A percentile compares a stretch with the other conserved stretches of the same genome.
These are phyloP conservation scores for Gobionotothen gibberifrons DNA, from an alignment of 2,797 vertebrate genomes.

Conservation along the genomic window DNA sequence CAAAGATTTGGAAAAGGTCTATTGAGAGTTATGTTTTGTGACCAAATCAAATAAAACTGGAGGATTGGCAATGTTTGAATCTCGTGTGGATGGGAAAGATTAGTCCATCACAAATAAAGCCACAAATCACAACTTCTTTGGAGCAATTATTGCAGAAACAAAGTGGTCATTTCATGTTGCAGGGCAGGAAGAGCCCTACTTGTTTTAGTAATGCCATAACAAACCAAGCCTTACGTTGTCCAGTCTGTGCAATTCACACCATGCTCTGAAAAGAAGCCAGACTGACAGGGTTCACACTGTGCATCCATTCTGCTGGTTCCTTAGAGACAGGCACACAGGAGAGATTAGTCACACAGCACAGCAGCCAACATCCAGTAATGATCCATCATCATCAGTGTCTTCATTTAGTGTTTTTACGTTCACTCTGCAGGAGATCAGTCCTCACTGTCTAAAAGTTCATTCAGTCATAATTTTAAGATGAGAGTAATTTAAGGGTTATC, in stretches of 20 bases:
- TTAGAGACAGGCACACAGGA: constrained; percentile 9
- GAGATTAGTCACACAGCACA: neutral
- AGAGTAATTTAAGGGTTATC: neutral
- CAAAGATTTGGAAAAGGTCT: neutral
- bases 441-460: neutral
- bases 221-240: constrained; percentile 54
- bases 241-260: constrained; percentile 52
- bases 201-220: neutral
- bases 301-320: constrained; percentile 61
- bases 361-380: neutral
- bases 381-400: neutral
- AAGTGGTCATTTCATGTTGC: neutral
- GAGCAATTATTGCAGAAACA: neutral
- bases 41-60: neutral
- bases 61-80: neutral
- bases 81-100: too few relatives aligned
- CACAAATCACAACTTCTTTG: neutral
- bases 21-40: neutral
- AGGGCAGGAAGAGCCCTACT: neutral
- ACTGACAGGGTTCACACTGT: constrained; percentile 57
- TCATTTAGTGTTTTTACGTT: neutral
- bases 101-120: neutral
- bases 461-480: neutral
- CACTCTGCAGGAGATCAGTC: constrained; percentile 3
- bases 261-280: constrained; percentile 49